phyloP scores from a whole-genome alignment of 2,113 vertebrate species.

The Rhizomys pruinosus region DNA sequence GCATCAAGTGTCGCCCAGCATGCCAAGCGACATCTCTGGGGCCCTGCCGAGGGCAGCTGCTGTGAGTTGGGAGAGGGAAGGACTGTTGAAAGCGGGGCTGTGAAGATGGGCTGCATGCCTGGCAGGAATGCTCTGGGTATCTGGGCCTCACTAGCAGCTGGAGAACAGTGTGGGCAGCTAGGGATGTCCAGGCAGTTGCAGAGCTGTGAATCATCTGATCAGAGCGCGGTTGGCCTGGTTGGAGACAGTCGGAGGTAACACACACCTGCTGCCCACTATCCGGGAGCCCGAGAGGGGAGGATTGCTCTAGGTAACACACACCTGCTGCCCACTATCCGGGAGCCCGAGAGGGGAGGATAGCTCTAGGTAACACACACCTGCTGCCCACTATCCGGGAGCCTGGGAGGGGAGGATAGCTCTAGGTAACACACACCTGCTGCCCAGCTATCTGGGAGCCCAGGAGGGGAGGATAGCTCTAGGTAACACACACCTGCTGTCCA shows the following conservation, averaged over 20 bases:
- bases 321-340: not conserved
- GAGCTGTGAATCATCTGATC: not conserved
- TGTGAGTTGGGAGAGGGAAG: not conserved
- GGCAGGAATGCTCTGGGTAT: not conserved
- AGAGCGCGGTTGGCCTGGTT: not conserved
- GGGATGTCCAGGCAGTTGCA: accelerated
- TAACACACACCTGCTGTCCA: not conserved
- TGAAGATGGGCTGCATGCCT: not conserved
- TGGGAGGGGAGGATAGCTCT: not conserved
- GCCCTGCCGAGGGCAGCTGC: not conserved
- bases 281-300: not conserved
- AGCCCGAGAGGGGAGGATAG: not conserved
- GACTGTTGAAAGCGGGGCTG: accelerated
- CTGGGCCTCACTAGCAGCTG: not conserved
- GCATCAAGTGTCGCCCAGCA: not conserved
- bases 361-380: not conserved
- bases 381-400: not conserved
- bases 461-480: not conserved
- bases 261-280: not conserved
- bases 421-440: not conserved
- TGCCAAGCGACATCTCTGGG: not conserved
- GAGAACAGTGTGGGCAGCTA: not conserved
- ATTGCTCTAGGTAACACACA: not conserved
- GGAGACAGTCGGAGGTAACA: not conserved
- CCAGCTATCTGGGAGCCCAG: not conserved